Evolutionary conservation across 2,797 vertebrate species (phyloP), one percentile per base, ranked within the genome.

Genomic region (Artibeus jamaicensis): DNA sequence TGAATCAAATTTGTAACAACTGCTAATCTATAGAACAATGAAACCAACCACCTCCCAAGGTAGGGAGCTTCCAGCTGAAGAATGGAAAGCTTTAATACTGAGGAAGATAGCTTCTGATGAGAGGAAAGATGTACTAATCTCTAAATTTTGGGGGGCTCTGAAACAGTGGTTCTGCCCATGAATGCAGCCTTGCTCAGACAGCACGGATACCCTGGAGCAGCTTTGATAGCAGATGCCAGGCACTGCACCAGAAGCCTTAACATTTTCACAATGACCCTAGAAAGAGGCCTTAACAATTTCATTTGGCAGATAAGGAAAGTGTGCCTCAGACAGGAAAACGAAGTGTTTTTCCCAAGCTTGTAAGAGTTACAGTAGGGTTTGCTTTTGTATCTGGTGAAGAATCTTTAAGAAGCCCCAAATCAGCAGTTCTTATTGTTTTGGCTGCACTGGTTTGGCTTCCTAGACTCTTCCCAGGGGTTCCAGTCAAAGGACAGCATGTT

Each of bases 171-270:
- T 86, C 67, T 68, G 11, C 4, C 21, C 34, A 34, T 34, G 18
- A 88, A 81, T 1, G 24, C 15, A n/a, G n/a, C 32, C 70, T 10
- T 50, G 9, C 71, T 82, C 19, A 5, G 19, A n/a, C 14, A 89
- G 37, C n/a, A 44, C 0, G 4, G n/a, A 0, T 22, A n/a, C 70
- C 2, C 0, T 10, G 24, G 44, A 65, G 6, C 1, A 19, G 67
- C 19, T 53, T 11, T 22, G 4, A 0, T 24, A 18, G 62, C 34
- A 37, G 37, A 14, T 46, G 22, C 44, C 5, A 8, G 6, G 11
- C 9, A 9, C 26, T 29, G 0, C 15, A 39, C 34, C 68, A 65
- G 48, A 57, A 50, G 71, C 2, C 48, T 79, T 34, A 42, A 2
- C 9, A 24, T 57, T 57, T 37, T 90, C 53, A 70, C 22, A 44